Evolutionary conservation across 2,888 invertebrate genomes (phyloP), one percentile per base, ranked within the genome.

Genomic region (Drepanosiphum platanoidis): DNA sequence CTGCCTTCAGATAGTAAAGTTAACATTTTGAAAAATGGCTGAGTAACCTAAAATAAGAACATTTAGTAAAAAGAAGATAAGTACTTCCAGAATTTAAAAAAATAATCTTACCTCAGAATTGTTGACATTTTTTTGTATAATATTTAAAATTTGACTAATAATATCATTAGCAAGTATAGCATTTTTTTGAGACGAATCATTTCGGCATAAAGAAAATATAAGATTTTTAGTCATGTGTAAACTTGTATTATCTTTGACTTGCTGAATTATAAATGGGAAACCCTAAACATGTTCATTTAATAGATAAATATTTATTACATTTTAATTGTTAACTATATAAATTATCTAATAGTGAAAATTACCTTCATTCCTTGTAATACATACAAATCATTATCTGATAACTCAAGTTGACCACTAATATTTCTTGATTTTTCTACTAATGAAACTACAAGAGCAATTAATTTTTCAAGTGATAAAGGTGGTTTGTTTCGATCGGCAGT

Each of bases 171-270:
- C 97, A 74, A 97, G 91, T 87, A 94, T 92, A 88, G 97, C 97
- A 90, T 97, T 97, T 93, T 96, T 97, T 32, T 84, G 77, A 9
- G 75, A 68, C 30, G 75, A 70, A 52, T 77, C 84, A 77, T 68
- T 77, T 70, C 96, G 93, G 88, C 96, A 96, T 66, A 98, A 91
- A 27, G 96, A 96, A 90, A 96, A 96, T 88, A 97, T 95, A 86
- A 98, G 92, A 90, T 97, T 95, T 87, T 96, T 93, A 5, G 97
- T 97, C 90, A 97, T 97, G 89, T 96, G 94, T 68, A 97, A 91
- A 91, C 97, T 97, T 87, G 97, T 94, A 88, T 95, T 95, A 90
- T 98, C 98, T 88, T 96, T 94, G 80, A 97, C 97, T 91, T 97
- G 97, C 90, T 97, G 97, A 90, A 96, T 96, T 87, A 98, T 91